A percentile compares a stretch with the other conserved stretches of the same genome.
These are phyloP conservation scores for Danio aesculapii DNA, from an alignment of 2,797 vertebrate species.

Conservation along the genomic window DNA sequence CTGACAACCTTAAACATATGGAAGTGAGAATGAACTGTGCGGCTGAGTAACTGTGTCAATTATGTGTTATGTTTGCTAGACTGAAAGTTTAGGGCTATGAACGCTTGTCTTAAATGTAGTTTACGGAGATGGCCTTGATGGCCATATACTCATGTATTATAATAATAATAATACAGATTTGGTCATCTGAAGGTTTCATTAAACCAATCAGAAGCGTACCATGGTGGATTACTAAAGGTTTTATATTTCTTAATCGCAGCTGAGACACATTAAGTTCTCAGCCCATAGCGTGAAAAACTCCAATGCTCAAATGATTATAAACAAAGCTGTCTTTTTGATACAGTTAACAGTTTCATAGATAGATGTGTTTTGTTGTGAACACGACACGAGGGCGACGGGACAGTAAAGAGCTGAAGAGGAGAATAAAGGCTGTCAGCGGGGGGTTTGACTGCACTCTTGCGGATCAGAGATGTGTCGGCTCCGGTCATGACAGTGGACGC, in stretches of 20 bases:
- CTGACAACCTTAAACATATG: background rate
- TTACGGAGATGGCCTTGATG: too few relatives aligned
- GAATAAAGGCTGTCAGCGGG: conserved; percentile 49
- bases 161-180: background rate
- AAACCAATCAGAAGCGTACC: background rate
- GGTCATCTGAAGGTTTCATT: background rate
- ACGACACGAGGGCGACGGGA: background rate
- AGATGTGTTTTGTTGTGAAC: background rate
- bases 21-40: background rate
- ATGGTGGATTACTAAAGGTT: background rate
- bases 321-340: background rate
- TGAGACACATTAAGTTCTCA: background rate
- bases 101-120: background rate
- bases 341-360: background rate
- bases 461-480: conserved; percentile 60
- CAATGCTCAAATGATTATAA: background rate
- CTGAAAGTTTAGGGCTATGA: background rate
- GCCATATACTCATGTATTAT: too few relatives aligned
- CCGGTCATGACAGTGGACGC: conserved; percentile 24
- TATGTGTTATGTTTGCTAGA: background rate
- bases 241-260: background rate
- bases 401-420: conserved; percentile 38
- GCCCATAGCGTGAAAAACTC: too few relatives aligned
- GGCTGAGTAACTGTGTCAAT: background rate
- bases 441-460: conserved; percentile 59